Evolutionary conservation across 2,113 vertebrate genomes (phyloP).

Genomic region (Neotragus pygmaeus): DNA sequence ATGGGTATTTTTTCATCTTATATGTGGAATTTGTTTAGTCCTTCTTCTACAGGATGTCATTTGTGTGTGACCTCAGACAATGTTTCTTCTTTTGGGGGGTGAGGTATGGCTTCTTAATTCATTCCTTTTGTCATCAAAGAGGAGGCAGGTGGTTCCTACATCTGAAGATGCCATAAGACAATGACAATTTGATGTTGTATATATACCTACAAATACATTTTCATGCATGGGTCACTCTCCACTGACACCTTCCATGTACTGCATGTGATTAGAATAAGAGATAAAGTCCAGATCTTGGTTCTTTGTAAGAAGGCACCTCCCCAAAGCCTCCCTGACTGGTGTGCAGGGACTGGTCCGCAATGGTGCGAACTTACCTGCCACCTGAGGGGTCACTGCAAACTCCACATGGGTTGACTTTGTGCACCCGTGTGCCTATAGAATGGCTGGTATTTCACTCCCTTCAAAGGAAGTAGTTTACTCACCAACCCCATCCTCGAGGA

Average conservation of each 20-base stretch:
- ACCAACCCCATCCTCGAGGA: background rate
- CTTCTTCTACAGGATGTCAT: background rate
- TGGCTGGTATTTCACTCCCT: slow-evolving; percentile 16
- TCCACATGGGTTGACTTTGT: background rate
- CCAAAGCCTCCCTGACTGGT: background rate
- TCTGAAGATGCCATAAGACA: slow-evolving; percentile 28
- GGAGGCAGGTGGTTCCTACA: slow-evolving; percentile 13
- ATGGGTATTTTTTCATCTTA: background rate
- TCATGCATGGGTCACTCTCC: slow-evolving; percentile 55
- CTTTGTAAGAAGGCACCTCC: background rate
- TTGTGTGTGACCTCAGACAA: background rate
- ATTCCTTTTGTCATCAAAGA: slow-evolving; percentile 42
- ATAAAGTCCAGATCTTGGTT: background rate
- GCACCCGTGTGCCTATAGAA: background rate
- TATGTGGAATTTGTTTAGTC: background rate
- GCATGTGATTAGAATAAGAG: slow-evolving; percentile 58
- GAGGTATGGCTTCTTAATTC: slow-evolving; percentile 16
- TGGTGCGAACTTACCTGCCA: background rate
- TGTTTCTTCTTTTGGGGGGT: background rate
- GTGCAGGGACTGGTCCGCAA: background rate
- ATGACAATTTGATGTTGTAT: slow-evolving; percentile 37
- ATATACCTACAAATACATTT: slow-evolving; percentile 35
- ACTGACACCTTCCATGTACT: slow-evolving; percentile 28
- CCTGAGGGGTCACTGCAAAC: background rate
- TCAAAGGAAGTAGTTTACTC: slow-evolving; percentile 1